A percentile compares a stretch with the other conserved stretches of the same genome.
phyloP scores from a whole-genome alignment of 2,113 vertebrate species.

The Accipiter virgatus region DNA sequence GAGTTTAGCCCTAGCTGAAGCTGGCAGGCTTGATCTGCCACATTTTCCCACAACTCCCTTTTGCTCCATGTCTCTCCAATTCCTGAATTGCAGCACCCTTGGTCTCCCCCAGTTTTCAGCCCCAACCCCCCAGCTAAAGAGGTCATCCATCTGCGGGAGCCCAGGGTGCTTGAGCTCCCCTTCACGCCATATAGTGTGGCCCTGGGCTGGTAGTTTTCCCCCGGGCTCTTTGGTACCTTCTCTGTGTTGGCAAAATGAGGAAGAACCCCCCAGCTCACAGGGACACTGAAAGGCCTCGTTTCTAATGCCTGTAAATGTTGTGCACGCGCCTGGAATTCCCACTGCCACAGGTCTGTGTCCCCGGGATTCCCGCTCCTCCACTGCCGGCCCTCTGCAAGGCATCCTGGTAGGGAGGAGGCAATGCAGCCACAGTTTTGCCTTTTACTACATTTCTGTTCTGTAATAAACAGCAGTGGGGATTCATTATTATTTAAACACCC shows the following conservation, averaged over 20 bases:
- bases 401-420: neutral
- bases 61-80: fast-evolving
- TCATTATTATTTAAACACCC: constrained; percentile 73
- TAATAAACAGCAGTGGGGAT: constrained; percentile 52
- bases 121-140: too few relatives aligned
- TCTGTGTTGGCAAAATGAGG: neutral
- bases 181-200: fast-evolving
- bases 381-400: neutral
- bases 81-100: fast-evolving
- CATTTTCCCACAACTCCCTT: neutral
- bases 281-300: neutral
- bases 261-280: neutral
- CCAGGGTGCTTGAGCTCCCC: neutral
- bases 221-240: neutral
- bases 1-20: neutral
- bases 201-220: too few relatives aligned
- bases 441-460: neutral
- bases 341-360: neutral
- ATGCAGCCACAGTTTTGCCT: neutral
- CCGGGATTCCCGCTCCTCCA: fast-evolving
- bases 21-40: neutral
- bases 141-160: neutral
- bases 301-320: fast-evolving
- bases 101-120: neutral
- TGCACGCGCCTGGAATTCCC: neutral